Conservation (phyloP, 2,888 invertebrate genomes). For the Microplitis deprimator region DNA sequence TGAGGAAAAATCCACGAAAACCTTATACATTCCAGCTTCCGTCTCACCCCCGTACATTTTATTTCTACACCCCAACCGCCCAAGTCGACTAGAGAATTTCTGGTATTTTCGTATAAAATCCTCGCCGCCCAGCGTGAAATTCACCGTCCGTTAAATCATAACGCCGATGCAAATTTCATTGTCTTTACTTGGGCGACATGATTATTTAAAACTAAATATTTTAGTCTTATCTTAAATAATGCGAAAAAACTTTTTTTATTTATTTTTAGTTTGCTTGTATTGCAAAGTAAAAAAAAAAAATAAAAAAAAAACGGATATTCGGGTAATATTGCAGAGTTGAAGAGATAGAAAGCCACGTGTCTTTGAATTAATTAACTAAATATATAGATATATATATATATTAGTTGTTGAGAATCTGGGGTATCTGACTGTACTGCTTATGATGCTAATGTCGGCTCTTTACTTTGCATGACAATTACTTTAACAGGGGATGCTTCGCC, state of each 20-base stretch:
- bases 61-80: background rate
- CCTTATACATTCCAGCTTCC: background rate
- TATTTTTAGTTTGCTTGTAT: background rate
- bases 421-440: slow-evolving; percentile 67
- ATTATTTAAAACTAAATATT: background rate
- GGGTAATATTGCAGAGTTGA: slow-evolving; percentile 50
- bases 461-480: slow-evolving; percentile 69
- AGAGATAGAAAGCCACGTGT: slow-evolving; percentile 44
- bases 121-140: background rate
- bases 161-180: slow-evolving; percentile 35
- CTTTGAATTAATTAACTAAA: slow-evolving; percentile 67
- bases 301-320: slow-evolving; percentile 47
- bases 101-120: slow-evolving; percentile 2
- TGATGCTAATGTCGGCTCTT: slow-evolving; percentile 68
- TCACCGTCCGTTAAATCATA: slow-evolving; percentile 17
- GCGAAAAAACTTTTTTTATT: background rate
- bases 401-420: slow-evolving; percentile 63
- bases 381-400: slow-evolving; percentile 53
- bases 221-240: background rate
- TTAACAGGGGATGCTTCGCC: slow-evolving; percentile 38
- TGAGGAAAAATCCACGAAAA: background rate
- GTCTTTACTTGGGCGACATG: background rate
- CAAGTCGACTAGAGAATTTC: background rate
- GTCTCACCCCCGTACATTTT: background rate
- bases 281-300: background rate